phyloP scores from a whole-genome alignment of 2,888 invertebrate species.

The Chalcis sispes region DNA sequence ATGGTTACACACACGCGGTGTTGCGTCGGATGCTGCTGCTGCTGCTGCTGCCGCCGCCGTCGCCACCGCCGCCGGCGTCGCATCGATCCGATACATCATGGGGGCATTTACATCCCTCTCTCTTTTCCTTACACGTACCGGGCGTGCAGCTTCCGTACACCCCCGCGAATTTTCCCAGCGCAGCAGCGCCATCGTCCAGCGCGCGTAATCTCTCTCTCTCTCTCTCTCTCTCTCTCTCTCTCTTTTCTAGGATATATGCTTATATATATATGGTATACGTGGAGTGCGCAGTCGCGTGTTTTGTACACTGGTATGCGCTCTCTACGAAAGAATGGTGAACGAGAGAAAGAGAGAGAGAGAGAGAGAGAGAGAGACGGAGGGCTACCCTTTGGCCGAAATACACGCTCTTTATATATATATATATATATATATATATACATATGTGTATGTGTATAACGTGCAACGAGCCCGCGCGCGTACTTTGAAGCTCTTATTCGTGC shows the following conservation, averaged over 20 bases:
- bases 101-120: conserved; percentile 71
- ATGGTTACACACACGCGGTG: conserved; percentile 51
- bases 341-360: conserved; percentile 5
- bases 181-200: background rate
- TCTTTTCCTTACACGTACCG: background rate
- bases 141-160: conserved; percentile 10
- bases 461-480: background rate
- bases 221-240: background rate
- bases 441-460: background rate
- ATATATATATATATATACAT: background rate
- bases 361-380: conserved; percentile 67
- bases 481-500: too few species aligned
- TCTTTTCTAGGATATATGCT: too few species aligned
- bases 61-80: conserved; percentile 69
- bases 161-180: background rate
- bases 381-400: background rate
- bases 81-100: conserved; percentile 77
- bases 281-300: conserved; percentile 11
- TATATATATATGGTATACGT: background rate
- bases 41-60: too few species aligned
- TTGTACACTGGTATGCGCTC: too few species aligned
- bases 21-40: conserved; percentile 16
- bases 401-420: background rate
- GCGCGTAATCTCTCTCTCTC: background rate
- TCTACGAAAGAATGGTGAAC: background rate